A percentile compares a stretch with the other conserved stretches of the same genome.
Evolutionary conservation across 2,797 vertebrate genomes (phyloP).

Genomic region (Hemitrygon akajei): DNA sequence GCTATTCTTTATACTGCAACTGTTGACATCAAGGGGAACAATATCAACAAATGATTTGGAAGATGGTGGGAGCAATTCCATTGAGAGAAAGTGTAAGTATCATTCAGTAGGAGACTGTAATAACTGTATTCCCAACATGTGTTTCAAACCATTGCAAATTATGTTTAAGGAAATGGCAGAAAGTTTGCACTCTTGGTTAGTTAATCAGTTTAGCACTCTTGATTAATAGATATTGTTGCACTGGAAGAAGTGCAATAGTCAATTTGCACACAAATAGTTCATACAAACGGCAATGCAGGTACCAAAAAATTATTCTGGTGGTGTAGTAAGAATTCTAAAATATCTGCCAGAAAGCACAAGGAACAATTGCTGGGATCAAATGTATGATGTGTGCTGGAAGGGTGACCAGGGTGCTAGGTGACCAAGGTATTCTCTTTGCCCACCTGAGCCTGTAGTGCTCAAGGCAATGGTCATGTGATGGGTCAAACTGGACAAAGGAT

Average conservation of each 20-base stretch:
- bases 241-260: not conserved
- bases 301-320: not conserved
- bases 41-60: constrained; percentile 55
- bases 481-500: no score
- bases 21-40: constrained; percentile 74
- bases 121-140: not conserved
- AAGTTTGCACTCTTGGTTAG: not conserved
- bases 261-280: not conserved
- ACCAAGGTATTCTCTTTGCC: no score
- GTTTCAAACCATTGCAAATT: not conserved
- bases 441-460: no score
- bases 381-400: no score
- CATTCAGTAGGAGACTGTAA: not conserved
- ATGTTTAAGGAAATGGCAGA: not conserved
- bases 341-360: no score
- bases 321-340: not conserved
- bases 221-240: not conserved
- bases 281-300: not conserved
- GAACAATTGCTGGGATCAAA: no score
- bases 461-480: no score
- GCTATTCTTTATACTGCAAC: constrained; percentile 89
- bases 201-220: not conserved
- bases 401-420: no score
- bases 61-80: constrained; percentile 47
- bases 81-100: constrained; percentile 49